These are phyloP conservation scores for Olivierus martensii DNA, from an alignment of 1,140 invertebrate genomes.

Conservation along the genomic window DNA sequence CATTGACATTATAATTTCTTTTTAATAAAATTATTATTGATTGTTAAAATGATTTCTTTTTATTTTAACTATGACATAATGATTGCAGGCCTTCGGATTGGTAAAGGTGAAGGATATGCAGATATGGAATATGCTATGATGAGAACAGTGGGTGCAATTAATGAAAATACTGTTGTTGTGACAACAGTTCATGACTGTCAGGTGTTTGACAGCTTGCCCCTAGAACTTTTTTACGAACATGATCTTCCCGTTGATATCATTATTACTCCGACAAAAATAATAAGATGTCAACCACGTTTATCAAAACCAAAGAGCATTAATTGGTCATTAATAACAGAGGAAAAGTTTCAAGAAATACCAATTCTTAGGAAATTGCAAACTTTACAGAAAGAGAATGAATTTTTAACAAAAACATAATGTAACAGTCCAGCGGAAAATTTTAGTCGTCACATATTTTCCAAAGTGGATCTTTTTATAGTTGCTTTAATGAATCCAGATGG, in stretches of 20 bases:
- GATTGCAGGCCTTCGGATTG: conserved; percentile 50
- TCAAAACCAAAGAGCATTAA: conserved; percentile 52
- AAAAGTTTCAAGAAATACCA: conserved; percentile 50
- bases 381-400: too few relatives aligned
- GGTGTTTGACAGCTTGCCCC: conserved; percentile 54
- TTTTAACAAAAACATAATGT: too few relatives aligned
- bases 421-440: too few relatives aligned
- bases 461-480: neutral
- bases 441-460: too few relatives aligned
- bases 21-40: too few relatives aligned
- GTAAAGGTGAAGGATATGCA: conserved; percentile 68
- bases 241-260: conserved; percentile 72
- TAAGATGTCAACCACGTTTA: conserved; percentile 39
- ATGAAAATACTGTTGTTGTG: conserved; percentile 50
- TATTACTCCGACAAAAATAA: conserved; percentile 60
- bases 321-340: conserved; percentile 58
- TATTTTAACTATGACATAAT: too few relatives aligned
- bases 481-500: conserved; percentile 1
- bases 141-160: conserved; percentile 54
- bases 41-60: too few relatives aligned
- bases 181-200: conserved; percentile 76
- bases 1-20: too few relatives aligned
- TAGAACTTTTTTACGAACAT: conserved; percentile 53
- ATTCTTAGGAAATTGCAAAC: conserved; percentile 32
- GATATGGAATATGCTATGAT: conserved; percentile 70